A percentile compares a stretch with the other conserved stretches of the same genome.
Evolutionary conservation across 2,888 invertebrate genomes (phyloP).

Genomic region (Odontothrips loti): DNA sequence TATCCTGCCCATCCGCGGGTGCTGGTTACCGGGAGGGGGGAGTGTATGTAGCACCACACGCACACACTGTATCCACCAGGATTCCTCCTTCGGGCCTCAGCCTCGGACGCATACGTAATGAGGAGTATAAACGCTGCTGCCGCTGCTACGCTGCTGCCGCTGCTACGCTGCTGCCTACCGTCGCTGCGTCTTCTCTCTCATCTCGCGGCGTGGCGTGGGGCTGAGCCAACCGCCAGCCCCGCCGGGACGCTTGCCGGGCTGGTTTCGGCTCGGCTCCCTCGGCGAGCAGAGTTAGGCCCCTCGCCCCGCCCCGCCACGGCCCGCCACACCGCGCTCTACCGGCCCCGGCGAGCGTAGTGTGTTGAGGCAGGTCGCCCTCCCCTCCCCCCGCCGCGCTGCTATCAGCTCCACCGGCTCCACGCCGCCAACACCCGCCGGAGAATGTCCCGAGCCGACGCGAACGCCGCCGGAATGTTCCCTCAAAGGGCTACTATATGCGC

Average conservation of each 20-base stretch:
- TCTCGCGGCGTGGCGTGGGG: not conserved
- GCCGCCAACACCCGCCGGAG: no score
- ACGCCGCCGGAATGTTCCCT: no score
- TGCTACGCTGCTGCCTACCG: not conserved
- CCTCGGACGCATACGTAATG: conserved; percentile 13
- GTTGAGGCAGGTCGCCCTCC: no score
- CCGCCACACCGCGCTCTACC: not conserved
- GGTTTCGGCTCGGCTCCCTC: not conserved
- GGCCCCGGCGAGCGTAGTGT: not conserved
- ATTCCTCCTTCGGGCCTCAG: not conserved
- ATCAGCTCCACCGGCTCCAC: no score
- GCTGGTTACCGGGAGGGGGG: no score
- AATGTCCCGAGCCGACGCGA: no score
- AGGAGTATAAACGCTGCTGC: not conserved
- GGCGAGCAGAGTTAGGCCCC: not conserved
- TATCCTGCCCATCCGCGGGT: no score
- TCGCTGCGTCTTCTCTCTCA: not conserved
- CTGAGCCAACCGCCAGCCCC: not conserved
- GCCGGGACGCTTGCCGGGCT: not conserved
- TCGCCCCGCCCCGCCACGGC: not conserved
- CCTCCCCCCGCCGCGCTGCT: no score
- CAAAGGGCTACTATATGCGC: no score
- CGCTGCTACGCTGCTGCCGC: not conserved
- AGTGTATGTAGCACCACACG: not conserved
- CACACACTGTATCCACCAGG: not conserved